Percentiles rank a stretch among this genome's conserved stretches.
These are phyloP conservation scores for Sesamia nonagrioides DNA, from an alignment of 1,140 invertebrate species.

Conservation along the genomic window DNA sequence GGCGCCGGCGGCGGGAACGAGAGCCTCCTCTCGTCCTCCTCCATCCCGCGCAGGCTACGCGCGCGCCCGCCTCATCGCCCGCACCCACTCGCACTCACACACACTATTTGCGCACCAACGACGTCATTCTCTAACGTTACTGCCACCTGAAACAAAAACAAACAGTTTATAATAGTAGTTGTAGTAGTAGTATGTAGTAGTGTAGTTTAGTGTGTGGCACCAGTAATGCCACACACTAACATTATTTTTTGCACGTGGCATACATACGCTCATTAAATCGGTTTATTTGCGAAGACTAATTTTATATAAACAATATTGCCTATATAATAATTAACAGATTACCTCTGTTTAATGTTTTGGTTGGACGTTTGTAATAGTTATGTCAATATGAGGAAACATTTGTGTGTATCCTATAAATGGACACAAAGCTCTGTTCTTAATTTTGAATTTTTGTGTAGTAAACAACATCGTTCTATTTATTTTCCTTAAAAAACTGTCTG, in stretches of 20 bases:
- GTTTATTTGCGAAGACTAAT: conserved; percentile 30
- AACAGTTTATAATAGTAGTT: conserved; percentile 40
- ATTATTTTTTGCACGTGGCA: conserved; percentile 23
- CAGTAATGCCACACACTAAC: conserved; percentile 52
- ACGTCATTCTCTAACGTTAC: conserved; percentile 77
- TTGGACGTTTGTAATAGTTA: background rate
- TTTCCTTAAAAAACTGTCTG: background rate
- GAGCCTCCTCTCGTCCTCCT: conserved; percentile 84
- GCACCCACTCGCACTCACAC: conserved; percentile 67
- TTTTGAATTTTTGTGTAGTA: background rate
- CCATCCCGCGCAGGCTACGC: conserved; percentile 76
- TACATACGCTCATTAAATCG: conserved; percentile 19
- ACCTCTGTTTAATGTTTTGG: conserved; percentile 10
- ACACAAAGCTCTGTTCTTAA: background rate
- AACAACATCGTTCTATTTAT: background rate
- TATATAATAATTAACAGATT: conserved; percentile 1
- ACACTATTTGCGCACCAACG: conserved; percentile 74
- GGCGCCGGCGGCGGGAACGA: conserved; percentile 85
- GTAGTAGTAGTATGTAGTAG: too few relatives aligned
- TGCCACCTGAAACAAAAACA: conserved; percentile 77
- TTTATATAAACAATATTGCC: conserved; percentile 31
- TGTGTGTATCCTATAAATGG: background rate
- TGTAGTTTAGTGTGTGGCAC: too few relatives aligned
- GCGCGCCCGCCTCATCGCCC: conserved; percentile 74
- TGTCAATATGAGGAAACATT: conserved; percentile 6